These are phyloP conservation scores for Xiphydria camelus DNA, from an alignment of 2,888 invertebrate genomes.

Conservation along the genomic window DNA sequence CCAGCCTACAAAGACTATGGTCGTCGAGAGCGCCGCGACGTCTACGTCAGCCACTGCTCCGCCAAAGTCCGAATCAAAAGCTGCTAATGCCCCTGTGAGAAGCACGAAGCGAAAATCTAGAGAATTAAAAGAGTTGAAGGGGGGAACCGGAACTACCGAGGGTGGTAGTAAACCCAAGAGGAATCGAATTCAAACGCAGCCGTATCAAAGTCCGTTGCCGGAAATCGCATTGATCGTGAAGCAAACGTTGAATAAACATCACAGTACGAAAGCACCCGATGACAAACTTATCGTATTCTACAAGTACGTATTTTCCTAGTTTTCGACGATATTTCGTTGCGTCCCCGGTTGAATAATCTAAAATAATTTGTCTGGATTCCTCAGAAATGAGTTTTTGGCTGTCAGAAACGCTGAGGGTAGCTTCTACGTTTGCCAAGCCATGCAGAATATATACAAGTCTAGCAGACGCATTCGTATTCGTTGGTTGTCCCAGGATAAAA, in stretches of 20 bases:
- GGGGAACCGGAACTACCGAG: conserved; percentile 28
- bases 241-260: conserved; percentile 67
- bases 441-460: conserved; percentile 87
- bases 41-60: conserved; percentile 48
- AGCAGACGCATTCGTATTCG: conserved; percentile 85
- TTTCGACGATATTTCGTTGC: no score
- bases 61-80: conserved; percentile 51
- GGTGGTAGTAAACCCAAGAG: conserved; percentile 61
- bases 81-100: conserved; percentile 33
- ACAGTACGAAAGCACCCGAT: conserved; percentile 64
- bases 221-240: conserved; percentile 78
- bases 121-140: conserved; percentile 50
- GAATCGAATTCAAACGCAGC: conserved; percentile 70
- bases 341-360: no score
- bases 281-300: conserved; percentile 86
- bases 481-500: conserved; percentile 82
- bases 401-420: conserved; percentile 88
- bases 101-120: conserved; percentile 48
- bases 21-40: conserved; percentile 18
- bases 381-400: conserved; percentile 84
- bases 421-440: conserved; percentile 85
- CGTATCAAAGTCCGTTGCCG: conserved; percentile 81
- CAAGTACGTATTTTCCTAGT: conserved; percentile 67
- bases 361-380: no score
- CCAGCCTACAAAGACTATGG: conserved; percentile 18